Base-by-base conservation (phyloP, 2,888 invertebrate species). In the Allophyes oxyacanthae region DNA sequence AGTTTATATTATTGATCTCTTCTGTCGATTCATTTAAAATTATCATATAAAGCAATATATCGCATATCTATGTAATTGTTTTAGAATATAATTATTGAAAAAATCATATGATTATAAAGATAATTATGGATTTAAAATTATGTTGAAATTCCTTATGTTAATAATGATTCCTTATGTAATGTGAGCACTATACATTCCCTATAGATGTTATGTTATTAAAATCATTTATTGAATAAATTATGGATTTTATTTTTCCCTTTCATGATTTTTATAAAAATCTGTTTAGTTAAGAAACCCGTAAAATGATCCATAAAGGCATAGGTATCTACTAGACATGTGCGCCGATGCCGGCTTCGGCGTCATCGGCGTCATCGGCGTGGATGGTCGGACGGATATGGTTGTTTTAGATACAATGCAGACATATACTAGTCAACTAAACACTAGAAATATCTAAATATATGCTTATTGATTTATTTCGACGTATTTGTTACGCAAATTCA, bases 161-260 rank as follows among this genome's bases (percentile, higher is more conserved):
- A 46, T 42, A 33, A 46, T 46, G 41, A 54, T 34, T 63, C 48
- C 44, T 14, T 13, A 40, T 69, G 51, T 56, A 51, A 49, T 63
- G 54, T 69, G 65, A 70, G 56, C 65, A 65, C 59, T 73, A 32
- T 54, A 72, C 51, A 72, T 64, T 58, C 64, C 72, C 10, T 69
- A 57, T 55, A 72, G 55, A 67, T 74, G 53, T 54, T 79, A 65
- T 58, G 60, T 69, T 73, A 78, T 50, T 69, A 68, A 76, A 71
- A 71, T 65, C 63, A 68, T 64, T 72, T 66, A 66, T 64, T 66
- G 40, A 69, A 65, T 46, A 46, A 34, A 11, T 15, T 6, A 26
- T 42, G 44, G 20, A 20, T 51, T 56, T 51, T 37, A 51, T 41
- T 55, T 40, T 6, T 0, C 15, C 32, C 6, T 6, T 28, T 4